Conservation (phyloP, 2,113 vertebrate genomes). For the Corythornis vintsioides region DNA sequence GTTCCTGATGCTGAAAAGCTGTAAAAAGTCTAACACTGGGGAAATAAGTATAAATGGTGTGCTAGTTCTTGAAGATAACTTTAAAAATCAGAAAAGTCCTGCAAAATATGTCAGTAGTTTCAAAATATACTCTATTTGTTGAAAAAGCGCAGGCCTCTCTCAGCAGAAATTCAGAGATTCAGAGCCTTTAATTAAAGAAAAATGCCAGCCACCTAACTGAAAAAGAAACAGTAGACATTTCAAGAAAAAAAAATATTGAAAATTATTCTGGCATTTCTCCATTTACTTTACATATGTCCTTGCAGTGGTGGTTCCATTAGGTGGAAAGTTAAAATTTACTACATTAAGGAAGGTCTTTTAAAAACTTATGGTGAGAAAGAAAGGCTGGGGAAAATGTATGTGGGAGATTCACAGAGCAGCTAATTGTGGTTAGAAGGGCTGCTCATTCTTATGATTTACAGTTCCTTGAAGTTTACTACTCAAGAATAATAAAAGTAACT, state of each 20-base stretch:
- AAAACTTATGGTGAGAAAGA: not conserved
- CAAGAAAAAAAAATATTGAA: not conserved
- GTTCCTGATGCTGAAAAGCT: conserved; percentile 13
- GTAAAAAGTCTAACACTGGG: not conserved
- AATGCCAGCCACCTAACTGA: not conserved
- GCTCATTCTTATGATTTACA: not conserved
- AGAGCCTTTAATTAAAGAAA: not conserved
- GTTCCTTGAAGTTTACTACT: not conserved
- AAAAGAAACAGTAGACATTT: not conserved
- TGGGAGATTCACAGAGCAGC: not conserved
- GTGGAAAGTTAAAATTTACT: not conserved
- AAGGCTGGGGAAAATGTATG: not conserved
- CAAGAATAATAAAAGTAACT: not conserved
- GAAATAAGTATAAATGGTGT: not conserved
- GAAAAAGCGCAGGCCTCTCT: not conserved
- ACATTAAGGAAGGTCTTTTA: not conserved
- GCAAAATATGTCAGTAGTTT: not conserved
- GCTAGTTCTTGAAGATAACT: not conserved
- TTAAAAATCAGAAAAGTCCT: not conserved
- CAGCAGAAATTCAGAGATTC: not conserved
- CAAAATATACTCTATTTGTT: not conserved
- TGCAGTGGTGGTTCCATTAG: not conserved
- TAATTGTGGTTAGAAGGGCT: not conserved
- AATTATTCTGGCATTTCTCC: not conserved
- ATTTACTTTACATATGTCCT: not conserved